These are phyloP conservation scores for Leuciscus waleckii DNA, from an alignment of 2,797 vertebrate species.

Conservation along the genomic window DNA sequence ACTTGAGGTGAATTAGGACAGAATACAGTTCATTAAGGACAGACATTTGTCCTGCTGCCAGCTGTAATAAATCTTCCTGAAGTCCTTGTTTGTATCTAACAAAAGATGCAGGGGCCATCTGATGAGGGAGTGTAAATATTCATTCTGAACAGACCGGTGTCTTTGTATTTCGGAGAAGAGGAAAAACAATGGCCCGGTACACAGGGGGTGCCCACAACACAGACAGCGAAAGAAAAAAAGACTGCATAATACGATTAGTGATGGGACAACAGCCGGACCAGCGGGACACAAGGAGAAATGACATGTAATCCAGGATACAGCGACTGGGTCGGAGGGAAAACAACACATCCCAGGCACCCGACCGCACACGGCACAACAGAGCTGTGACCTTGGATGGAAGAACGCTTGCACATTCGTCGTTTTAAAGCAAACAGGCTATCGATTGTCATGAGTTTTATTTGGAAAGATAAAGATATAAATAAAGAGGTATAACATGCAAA, in stretches of 20 bases:
- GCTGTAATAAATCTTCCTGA: slow-evolving; percentile 31
- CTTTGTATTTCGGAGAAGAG: slow-evolving; percentile 40
- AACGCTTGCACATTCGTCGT: not conserved
- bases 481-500: not conserved
- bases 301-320: slow-evolving; percentile 55
- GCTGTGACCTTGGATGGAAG: slow-evolving; percentile 24
- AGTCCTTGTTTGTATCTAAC: slow-evolving; percentile 28
- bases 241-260: slow-evolving; percentile 55
- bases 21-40: slow-evolving; percentile 34
- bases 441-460: not conserved
- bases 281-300: slow-evolving; percentile 44
- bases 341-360: slow-evolving; percentile 19
- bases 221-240: slow-evolving; percentile 22
- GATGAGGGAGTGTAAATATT: slow-evolving; percentile 43
- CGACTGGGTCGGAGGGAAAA: slow-evolving; percentile 23
- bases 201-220: slow-evolving; percentile 36
- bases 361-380: not conserved
- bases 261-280: slow-evolving; percentile 50
- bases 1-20: slow-evolving; percentile 29
- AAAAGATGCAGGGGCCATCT: slow-evolving; percentile 32
- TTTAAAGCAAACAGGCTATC: not conserved
- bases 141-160: slow-evolving; percentile 18
- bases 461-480: slow-evolving; percentile 1
- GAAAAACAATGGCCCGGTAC: slow-evolving; percentile 37
- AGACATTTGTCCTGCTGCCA: slow-evolving; percentile 29